A percentile compares a stretch with the other conserved stretches of the same genome.
phyloP scores from a whole-genome alignment of 2,888 invertebrate species.

The Watsonalla binaria region DNA sequence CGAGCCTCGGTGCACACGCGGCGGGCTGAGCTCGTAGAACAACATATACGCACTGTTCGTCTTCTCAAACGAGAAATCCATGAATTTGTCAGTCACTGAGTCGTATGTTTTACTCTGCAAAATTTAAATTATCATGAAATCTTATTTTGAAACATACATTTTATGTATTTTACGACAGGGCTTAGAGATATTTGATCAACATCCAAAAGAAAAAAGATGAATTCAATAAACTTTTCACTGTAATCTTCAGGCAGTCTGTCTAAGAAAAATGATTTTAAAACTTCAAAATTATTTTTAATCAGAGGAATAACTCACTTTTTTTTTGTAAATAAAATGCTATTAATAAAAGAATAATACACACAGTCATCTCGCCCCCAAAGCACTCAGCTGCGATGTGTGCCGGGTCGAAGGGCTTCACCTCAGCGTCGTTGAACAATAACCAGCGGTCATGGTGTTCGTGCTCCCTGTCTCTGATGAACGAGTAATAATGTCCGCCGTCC shows the following conservation, averaged over 20 bases:
- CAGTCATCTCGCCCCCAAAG: conserved; percentile 98
- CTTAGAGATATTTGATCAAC: no score
- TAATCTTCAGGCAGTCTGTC: no score
- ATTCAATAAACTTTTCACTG: no score
- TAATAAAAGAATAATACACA: conserved; percentile 44
- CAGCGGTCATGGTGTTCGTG: conserved; percentile 89
- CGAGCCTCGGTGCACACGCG: conserved; percentile 57
- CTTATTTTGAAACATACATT: no score
- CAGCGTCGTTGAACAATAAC: conserved; percentile 95
- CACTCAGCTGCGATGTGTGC: conserved; percentile 96
- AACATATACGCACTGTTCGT: conserved; percentile 98
- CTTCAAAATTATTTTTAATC: no score
- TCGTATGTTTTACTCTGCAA: conserved; percentile 96
- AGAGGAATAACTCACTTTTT: no score
- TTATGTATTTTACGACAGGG: no score
- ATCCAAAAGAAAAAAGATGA: no score
- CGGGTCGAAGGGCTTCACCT: conserved; percentile 96
- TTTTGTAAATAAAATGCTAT: no score
- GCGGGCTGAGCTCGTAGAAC: conserved; percentile 92
- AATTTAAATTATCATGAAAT: conserved; percentile 8
- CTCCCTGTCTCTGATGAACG: conserved; percentile 93
- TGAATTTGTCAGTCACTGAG: conserved; percentile 96
- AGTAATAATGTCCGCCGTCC: conserved; percentile 97
- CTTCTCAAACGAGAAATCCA: conserved; percentile 98
- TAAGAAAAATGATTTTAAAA: no score